Conservation (phyloP, 2,888 invertebrate species). For the Emesis castigata region DNA sequence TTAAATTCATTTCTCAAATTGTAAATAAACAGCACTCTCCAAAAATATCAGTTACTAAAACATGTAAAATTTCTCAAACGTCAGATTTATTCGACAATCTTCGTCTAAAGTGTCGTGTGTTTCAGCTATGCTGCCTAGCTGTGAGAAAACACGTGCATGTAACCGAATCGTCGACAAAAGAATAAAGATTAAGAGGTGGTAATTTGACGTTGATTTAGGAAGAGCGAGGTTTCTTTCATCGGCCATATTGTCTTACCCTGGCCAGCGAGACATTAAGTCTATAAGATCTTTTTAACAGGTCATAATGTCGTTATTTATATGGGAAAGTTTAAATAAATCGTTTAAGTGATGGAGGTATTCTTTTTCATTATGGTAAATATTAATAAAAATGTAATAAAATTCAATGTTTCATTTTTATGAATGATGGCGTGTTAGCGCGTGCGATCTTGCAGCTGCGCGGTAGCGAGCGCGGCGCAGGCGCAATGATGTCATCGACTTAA, state of each 20-base stretch:
- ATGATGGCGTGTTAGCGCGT: slow-evolving; percentile 68
- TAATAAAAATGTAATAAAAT: slow-evolving; percentile 3
- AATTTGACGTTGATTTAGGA: slow-evolving; percentile 87
- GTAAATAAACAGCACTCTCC: slow-evolving; percentile 78
- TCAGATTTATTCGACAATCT: slow-evolving; percentile 82
- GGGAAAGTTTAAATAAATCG: slow-evolving; percentile 74
- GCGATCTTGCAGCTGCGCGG: slow-evolving; percentile 76
- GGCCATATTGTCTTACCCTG: slow-evolving; percentile 81
- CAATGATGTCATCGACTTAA: slow-evolving; percentile 86
- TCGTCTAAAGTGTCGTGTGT: slow-evolving; percentile 76
- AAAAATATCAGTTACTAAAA: slow-evolving; percentile 82
- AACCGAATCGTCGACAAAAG: slow-evolving; percentile 85
- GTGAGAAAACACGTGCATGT: slow-evolving; percentile 81
- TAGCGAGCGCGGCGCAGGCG: slow-evolving; percentile 80
- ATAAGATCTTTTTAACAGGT: slow-evolving; percentile 72
- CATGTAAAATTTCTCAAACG: slow-evolving; percentile 85
- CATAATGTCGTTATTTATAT: slow-evolving; percentile 78
- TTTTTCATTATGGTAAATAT: slow-evolving; percentile 31
- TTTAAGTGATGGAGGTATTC: slow-evolving; percentile 48
- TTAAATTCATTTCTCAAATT: slow-evolving; percentile 75
- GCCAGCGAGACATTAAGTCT: slow-evolving; percentile 77
- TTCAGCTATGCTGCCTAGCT: slow-evolving; percentile 76
- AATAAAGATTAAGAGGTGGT: slow-evolving; percentile 86
- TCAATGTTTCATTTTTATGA: slow-evolving; percentile 47
- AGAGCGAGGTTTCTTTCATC: slow-evolving; percentile 80